These are phyloP conservation scores for Rhegmatorhina hoffmannsi DNA, from an alignment of 2,113 vertebrate genomes.

Conservation along the genomic window DNA sequence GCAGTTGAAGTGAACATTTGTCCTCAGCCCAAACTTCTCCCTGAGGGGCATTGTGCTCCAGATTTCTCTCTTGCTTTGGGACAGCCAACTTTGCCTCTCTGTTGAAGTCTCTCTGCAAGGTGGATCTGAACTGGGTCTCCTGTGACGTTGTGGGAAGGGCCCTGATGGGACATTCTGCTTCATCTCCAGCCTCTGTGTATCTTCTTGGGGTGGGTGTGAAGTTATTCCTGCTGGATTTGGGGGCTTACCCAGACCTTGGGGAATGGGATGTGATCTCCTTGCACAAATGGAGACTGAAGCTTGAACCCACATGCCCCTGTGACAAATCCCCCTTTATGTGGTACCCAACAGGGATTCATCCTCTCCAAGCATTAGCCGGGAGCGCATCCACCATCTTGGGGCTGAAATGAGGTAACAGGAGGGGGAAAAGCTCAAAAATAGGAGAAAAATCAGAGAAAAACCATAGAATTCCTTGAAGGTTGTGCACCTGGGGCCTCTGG, in stretches of 20 bases:
- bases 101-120: neutral
- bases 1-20: neutral
- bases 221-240: neutral
- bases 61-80: neutral
- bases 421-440: neutral
- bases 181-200: neutral
- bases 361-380: neutral
- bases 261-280: neutral
- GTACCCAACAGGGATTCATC: neutral
- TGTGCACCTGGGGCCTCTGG: neutral
- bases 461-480: neutral
- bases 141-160: too few relatives aligned
- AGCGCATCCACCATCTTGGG: rapidly evolving
- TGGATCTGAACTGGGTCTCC: neutral
- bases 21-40: neutral
- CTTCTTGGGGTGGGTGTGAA: neutral
- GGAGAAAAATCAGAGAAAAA: neutral
- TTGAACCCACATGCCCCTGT: neutral
- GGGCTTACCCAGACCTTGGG: neutral
- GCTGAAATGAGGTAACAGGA: neutral
- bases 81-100: neutral
- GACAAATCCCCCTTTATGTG: neutral
- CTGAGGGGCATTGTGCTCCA: neutral
- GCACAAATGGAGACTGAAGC: neutral
- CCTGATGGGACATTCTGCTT: neutral